Evolutionary conservation across 1,140 invertebrate genomes (phyloP).

Genomic region (Eubasilissa regina): DNA sequence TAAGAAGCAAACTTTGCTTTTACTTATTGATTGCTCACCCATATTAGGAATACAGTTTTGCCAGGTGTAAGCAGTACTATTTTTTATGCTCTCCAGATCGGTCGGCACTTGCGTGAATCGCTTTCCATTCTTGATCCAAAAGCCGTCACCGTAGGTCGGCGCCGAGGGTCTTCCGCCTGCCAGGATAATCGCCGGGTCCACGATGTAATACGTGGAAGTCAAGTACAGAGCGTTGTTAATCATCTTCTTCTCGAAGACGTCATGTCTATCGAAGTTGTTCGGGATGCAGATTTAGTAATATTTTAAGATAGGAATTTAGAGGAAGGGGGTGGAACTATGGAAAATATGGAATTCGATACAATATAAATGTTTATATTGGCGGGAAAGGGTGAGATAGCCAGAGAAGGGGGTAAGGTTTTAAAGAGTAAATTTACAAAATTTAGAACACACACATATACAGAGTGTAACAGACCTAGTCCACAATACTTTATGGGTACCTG

Average conservation of each 20-base stretch:
- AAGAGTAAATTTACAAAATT: too few species aligned
- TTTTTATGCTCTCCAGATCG: slow-evolving; percentile 55
- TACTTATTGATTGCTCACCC: slow-evolving; percentile 62
- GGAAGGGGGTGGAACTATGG: too few species aligned
- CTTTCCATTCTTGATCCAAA: slow-evolving; percentile 63
- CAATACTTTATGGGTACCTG: too few species aligned
- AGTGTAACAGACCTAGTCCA: too few species aligned
- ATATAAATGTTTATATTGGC: too few species aligned
- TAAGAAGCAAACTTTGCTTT: too few species aligned
- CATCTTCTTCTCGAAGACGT: slow-evolving; percentile 49
- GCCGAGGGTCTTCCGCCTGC: slow-evolving; percentile 22
- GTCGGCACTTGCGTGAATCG: slow-evolving; percentile 59
- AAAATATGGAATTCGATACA: too few species aligned
- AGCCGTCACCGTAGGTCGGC: slow-evolving; percentile 30
- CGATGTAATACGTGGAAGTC: slow-evolving; percentile 53
- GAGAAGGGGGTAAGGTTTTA: too few species aligned
- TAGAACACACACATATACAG: too few species aligned
- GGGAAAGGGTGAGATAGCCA: too few species aligned
- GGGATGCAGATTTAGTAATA: too few species aligned
- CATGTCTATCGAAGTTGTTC: slow-evolving; percentile 32
- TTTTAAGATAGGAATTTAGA: too few species aligned
- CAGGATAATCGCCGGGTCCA: slow-evolving; percentile 30
- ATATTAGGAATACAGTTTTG: slow-evolving; percentile 66
- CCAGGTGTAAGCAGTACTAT: slow-evolving; percentile 61
- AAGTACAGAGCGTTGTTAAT: slow-evolving; percentile 45